Base-by-base conservation (phyloP, 1,140 invertebrate species). In the Ceratitis capitata region DNA sequence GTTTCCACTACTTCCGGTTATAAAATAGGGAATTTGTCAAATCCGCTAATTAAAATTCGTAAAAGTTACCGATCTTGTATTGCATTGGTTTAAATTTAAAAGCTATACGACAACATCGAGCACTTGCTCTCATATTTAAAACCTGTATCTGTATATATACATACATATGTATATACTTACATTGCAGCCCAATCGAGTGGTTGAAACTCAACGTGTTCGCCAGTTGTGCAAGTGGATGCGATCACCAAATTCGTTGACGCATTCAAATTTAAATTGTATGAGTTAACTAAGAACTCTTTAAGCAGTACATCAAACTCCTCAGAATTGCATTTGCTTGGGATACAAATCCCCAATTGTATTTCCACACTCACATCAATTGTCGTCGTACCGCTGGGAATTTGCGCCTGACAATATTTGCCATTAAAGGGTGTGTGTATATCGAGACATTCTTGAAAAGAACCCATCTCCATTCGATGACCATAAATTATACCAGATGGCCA, bases 401-500 rank as follows among this genome's bases (percentile, higher is more conserved):
- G 10, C 3, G 29, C 29, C 26, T 32, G 78, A 26, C 89, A 90
- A 53, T 90, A 90, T 85, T 90, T 89, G 19, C 56, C 85, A 1
- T 19, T 1, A 0, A 39, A 49, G 32, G 32, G 26, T 16, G 10
- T 35, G 39, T 3, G 9, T 10, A 51, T 47, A 6, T 85, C 86
- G 2, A 89, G 86, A 32, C 90, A 91, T 39, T 89, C 86, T 64
- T 90, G 89, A 19, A 85, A 91, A 86, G 90, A 89, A 74, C 90
- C 90, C 82, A 91, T 64, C 82, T 91, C 90, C 35, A 82, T 87
- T 16, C 89, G 88, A 84, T 91, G 88, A n/a, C 90, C 90, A 16
- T 89, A 90, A n/a, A 91, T 87, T 53, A 91, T 83, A 14, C 90
- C 90, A 26, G 89, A 86, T 4, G 90, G 90, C 9, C 89, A 88